Evolutionary conservation across 2,113 vertebrate species (phyloP).

Genomic region (Buteo buteo): DNA sequence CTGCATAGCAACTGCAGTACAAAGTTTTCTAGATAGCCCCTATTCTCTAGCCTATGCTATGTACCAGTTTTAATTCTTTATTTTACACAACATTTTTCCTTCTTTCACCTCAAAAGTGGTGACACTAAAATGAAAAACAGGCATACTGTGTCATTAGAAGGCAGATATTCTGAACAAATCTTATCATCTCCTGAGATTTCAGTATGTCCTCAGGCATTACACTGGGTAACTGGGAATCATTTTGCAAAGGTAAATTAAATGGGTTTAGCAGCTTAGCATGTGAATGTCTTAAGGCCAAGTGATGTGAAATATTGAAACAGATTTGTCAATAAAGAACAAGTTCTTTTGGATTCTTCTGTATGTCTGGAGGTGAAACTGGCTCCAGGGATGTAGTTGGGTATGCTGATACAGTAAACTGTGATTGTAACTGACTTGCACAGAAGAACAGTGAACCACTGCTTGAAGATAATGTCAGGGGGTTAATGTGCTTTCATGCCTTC

Average conservation of each 20-base stretch:
- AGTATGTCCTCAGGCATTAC: not conserved
- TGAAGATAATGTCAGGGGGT: not conserved
- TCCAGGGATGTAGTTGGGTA: not conserved
- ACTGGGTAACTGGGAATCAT: not conserved
- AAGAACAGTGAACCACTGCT: not conserved
- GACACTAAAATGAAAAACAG: not conserved
- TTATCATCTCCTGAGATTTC: not conserved
- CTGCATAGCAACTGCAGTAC: not conserved
- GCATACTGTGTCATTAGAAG: not conserved
- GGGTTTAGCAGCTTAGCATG: not conserved
- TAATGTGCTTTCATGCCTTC: not conserved
- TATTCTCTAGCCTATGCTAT: not conserved
- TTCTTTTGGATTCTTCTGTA: not conserved
- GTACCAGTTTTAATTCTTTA: not conserved
- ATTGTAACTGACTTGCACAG: not conserved
- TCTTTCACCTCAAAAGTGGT: not conserved
- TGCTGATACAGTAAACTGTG: not conserved
- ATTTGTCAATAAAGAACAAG: not conserved
- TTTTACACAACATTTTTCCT: not conserved
- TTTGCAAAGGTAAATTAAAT: slow-evolving; percentile 37
- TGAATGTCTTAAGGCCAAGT: not conserved
- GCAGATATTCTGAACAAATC: not conserved
- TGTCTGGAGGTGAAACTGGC: not conserved
- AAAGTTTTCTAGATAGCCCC: not conserved
- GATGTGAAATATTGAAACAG: not conserved